Evolutionary conservation across 2,888 invertebrate species (phyloP), one percentile per base, ranked within the genome.

Genomic region (Magallana nippona): DNA sequence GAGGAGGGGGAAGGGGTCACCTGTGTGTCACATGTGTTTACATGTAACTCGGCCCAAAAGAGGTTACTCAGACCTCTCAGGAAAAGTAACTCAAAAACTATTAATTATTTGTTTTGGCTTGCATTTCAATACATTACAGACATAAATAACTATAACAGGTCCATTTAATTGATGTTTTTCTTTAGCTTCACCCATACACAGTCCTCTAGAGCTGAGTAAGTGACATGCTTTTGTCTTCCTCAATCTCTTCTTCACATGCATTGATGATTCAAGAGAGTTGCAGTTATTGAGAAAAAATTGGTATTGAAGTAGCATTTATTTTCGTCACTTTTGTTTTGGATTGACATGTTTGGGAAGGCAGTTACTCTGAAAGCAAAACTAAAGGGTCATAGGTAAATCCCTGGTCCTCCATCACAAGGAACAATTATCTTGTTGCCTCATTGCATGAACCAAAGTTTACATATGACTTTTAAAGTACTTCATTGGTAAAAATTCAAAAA

Each of bases 311-410:
- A 79, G 56, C 77, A 86, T 86, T 84, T 86, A 86, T 84, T 84
- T 86, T 86, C 78, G 71, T 79, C 63, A 78, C 62, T 79, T 84
- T 82, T 63, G 57, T 79, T 71, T 86, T 86, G 83, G 82, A 86
- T 86, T 86, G 85, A 82, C 85, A 84, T 86, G 85, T 86, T 84
- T 82, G 82, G 85, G 81, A 82, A 79, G 32, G 60, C 60, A 79
- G 80, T 86, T 80, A 84, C 80, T 81, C 84, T 58, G 78, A 82
- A 82, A 84, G 83, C 57, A 82, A 86, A 86, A 83, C 85, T 84
- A 19, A 58, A 15, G 79, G 85, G 85, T 86, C 82, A 82, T 55
- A 82, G 85, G 82, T 83, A 81, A 82, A 55, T 77, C 57, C 15
- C 55, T 32, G 77, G 83, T 82, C 82, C 80, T 86, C 62, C 80